Conservation (phyloP, 1,140 invertebrate genomes). For the Cecropterus lyciades region DNA sequence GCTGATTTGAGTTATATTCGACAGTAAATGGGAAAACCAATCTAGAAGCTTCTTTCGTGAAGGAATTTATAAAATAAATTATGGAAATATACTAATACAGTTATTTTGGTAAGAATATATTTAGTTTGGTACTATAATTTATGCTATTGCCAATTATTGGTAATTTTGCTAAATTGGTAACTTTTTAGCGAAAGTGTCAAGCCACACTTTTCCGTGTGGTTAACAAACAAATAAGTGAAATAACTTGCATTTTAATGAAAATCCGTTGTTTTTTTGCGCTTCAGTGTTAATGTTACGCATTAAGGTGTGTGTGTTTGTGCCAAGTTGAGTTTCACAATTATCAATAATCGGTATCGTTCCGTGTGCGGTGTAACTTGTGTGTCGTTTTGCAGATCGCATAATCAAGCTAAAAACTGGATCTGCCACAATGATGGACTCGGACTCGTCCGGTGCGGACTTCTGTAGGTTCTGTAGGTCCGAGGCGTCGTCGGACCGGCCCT, state of each 20-base stretch:
- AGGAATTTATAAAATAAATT: neutral
- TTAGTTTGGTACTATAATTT: too few relatives aligned
- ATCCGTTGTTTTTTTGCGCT: conserved; percentile 42
- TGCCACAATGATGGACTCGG: conserved; percentile 76
- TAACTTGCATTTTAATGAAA: conserved; percentile 50
- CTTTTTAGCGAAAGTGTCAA: conserved; percentile 30
- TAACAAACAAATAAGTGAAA: conserved; percentile 57
- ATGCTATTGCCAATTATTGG: neutral
- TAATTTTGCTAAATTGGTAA: conserved; percentile 8
- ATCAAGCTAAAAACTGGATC: conserved; percentile 71
- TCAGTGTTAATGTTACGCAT: conserved; percentile 21
- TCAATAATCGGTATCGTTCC: conserved; percentile 4
- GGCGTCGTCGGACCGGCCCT: conserved; percentile 89
- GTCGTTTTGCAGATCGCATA: conserved; percentile 59
- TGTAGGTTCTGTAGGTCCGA: conserved; percentile 99
- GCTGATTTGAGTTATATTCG: neutral
- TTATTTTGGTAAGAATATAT: neutral
- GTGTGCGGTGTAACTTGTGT: conserved; percentile 14
- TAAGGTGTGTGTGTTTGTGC: conserved; percentile 26
- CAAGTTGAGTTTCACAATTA: conserved; percentile 10
- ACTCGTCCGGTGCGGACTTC: conserved; percentile 89
- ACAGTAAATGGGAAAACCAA: too few relatives aligned
- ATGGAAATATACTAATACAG: neutral
- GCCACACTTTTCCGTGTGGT: conserved; percentile 48
- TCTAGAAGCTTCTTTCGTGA: too few relatives aligned